Base-by-base conservation (phyloP, 2,888 invertebrate genomes). In the Luffia ferchaultella region DNA sequence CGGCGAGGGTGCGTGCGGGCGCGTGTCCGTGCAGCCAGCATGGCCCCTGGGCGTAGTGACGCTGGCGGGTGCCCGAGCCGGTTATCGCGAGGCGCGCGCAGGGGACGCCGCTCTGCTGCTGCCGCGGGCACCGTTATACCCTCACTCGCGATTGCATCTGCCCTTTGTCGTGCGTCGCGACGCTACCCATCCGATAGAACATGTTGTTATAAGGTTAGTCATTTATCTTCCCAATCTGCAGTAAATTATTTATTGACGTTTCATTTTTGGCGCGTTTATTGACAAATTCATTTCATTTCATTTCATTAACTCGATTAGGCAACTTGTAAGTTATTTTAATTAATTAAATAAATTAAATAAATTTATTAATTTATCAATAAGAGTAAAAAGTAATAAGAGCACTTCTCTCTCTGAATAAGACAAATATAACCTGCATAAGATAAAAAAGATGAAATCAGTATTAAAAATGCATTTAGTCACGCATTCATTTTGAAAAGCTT, bases 111-210 rank as follows among this genome's bases (percentile, higher is more conserved):
- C 93, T 1, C 89, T 97, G 58, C 82, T 96, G 52, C 86, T 97
- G 50, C 97, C 97, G 0, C 92, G 95, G 64, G 92, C 93, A 48
- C 93, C 95, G 0, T 85, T 97, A 16, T 96, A 95, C 75, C 96
- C 97, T 2, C 90, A 93, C 65, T 93, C 96, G 30, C 90, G 93
- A 63, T 86, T 97, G 60, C 95, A 97, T 74, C 89, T 97, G 18
- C 96, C 97, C 1, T 95, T 96, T 20, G 95, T 95, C 64, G 87
- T 97, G 52, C 89, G 90, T 55, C 88, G 91, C 51, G 89, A 89
- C 61, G 83, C 88, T 18, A 87, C 87, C 58, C 80, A 87, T 58
- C 84, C 89, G 46, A 88, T 94, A 55, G 90, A 93, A 52, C 91
- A 91, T 44, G 92, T 97, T 65, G 91, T 94, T 54, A 90, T 97